Conservation (phyloP, 2,113 vertebrate species). For the Platanista minor region DNA sequence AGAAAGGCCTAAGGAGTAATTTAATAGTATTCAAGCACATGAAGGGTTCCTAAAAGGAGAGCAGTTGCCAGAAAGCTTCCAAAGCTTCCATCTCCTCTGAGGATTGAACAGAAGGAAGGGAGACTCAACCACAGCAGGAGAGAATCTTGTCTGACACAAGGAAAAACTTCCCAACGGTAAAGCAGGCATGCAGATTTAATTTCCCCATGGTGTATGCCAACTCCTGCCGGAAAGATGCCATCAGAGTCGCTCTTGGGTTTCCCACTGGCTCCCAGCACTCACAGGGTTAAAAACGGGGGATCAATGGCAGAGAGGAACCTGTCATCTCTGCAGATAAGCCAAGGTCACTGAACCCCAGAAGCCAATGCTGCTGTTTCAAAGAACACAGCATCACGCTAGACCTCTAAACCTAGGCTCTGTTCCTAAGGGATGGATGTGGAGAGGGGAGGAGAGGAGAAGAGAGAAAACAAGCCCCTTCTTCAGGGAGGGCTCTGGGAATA, state of each 20-base stretch:
- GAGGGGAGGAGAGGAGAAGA: neutral
- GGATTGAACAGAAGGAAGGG: neutral
- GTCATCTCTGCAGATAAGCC: neutral
- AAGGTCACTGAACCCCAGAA: neutral
- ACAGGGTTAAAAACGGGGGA: neutral
- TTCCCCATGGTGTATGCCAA: neutral
- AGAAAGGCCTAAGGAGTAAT: neutral
- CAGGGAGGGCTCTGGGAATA: neutral
- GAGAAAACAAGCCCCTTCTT: fast-evolving
- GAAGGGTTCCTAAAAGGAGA: neutral
- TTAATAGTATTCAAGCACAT: neutral
- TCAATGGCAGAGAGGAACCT: neutral
- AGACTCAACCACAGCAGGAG: neutral
- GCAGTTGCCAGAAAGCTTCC: neutral
- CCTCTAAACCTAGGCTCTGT: neutral
- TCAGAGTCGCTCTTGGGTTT: neutral
- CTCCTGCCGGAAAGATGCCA: neutral
- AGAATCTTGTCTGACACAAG: neutral
- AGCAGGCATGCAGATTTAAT: neutral
- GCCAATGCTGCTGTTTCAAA: neutral
- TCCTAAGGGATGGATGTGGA: neutral
- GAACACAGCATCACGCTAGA: neutral
- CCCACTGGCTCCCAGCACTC: neutral
- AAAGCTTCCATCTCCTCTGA: neutral
- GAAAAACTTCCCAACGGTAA: neutral